Evolutionary conservation across 2,888 invertebrate species (phyloP), one percentile per base, ranked within the genome.

Genomic region (Drosophila ezoana): DNA sequence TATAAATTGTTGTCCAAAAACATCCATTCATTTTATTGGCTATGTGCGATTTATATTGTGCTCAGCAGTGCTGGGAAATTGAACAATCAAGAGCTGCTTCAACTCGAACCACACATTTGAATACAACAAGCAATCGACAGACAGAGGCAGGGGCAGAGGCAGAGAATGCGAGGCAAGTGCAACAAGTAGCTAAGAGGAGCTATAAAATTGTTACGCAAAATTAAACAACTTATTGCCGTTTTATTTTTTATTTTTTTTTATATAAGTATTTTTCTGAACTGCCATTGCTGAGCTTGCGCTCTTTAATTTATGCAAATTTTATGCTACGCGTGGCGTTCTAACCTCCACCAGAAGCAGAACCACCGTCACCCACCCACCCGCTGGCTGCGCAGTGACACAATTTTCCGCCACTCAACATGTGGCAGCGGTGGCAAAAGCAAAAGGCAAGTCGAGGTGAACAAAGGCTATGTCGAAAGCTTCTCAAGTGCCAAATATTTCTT

Each of bases 321-420:
- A 85, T 76, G 82, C 82, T 75, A 73, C 88, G 84, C 87, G 82
- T 85, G 79, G 64, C 79, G 44, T 33, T 58, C 51, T 28, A 28
- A 70, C 59, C 69, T 51, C 52, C 52, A 48, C 13, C 58, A 40
- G 18, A 14, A 45, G 18, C 52, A 18, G 20, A 49, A 44, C 48
- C 54, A 13, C n/a, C 64, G 16, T 1, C 40, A 37, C 60, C 63
- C 66, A 37, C 60, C 63, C 66, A 37, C 69, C 72, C 72, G 82
- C 62, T 70, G 72, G 28, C 62, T 70, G 69, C 70, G 67, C 78
- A 71, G 68, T 81, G 87, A 85, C 83, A 85, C 87, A 87, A 84
- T 84, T 81, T 85, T 74, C 53, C 56, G 72, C 79, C 86, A 86
- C 83, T 88, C 84, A 86, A 80, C 88, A 88, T 84, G 86, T 78